Evolutionary conservation across 2,797 vertebrate genomes (phyloP).

Genomic region (Synanceia verrucosa): DNA sequence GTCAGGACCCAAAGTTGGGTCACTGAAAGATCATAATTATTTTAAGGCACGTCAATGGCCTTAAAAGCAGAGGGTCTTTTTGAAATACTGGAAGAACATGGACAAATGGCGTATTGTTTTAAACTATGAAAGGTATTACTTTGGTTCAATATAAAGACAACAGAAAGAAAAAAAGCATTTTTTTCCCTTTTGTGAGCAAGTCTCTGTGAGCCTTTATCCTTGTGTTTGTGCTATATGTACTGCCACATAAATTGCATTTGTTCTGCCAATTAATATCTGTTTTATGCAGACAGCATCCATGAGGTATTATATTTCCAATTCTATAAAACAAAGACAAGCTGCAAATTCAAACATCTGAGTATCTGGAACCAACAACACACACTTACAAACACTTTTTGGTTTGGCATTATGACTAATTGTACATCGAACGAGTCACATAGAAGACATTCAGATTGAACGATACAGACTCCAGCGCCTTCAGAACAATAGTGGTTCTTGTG

Average conservation of each 20-base stretch:
- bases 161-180: background rate
- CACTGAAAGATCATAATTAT: slow-evolving; percentile 55
- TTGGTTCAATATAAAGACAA: no score
- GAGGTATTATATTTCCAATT: background rate
- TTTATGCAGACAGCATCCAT: background rate
- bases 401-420: no score
- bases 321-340: background rate
- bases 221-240: no score
- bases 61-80: slow-evolving; percentile 7
- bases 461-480: background rate
- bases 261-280: no score
- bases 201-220: no score
- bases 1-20: slow-evolving; percentile 67
- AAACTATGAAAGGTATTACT: background rate
- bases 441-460: background rate
- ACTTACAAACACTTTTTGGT: no score
- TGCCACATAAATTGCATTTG: no score
- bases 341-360: background rate
- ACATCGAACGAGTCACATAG: no score
- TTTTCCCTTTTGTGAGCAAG: no score
- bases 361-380: no score
- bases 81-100: background rate
- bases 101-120: background rate
- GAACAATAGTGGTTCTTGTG: background rate
- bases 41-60: slow-evolving; percentile 14